Percentiles rank a stretch among this genome's conserved stretches.
phyloP scores from a whole-genome alignment of 2,113 vertebrate species.

The Grus americana region DNA sequence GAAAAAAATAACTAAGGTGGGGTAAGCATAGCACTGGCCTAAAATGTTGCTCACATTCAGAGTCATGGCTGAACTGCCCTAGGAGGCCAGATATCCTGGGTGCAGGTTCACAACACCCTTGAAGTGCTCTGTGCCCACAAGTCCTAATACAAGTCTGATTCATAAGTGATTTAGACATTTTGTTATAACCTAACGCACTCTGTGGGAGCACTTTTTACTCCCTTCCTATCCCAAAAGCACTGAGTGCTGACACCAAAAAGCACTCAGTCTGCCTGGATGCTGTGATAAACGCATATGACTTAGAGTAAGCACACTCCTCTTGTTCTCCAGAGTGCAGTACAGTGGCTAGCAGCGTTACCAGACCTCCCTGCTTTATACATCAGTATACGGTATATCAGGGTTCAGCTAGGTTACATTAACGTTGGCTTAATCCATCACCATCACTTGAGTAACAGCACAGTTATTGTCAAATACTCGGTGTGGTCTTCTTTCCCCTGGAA shows the following conservation, averaged over 20 bases:
- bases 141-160: background rate
- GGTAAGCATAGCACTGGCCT: background rate
- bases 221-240: background rate
- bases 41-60: background rate
- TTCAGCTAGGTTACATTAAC: background rate
- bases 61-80: background rate
- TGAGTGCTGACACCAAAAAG: background rate
- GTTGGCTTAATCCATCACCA: background rate
- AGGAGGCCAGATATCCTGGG: background rate
- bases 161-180: background rate
- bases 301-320: background rate
- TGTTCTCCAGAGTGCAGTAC: background rate
- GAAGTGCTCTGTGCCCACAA: rapidly evolving
- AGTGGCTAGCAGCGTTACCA: background rate
- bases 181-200: background rate
- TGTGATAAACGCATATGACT: background rate
- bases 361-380: background rate
- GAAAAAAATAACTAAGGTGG: background rate
- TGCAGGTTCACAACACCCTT: background rate
- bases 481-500: background rate
- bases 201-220: background rate
- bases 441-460: background rate
- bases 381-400: background rate
- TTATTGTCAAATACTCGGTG: background rate
- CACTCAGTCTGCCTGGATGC: background rate